These are phyloP conservation scores for Pinctada fucata DNA, from an alignment of 2,888 invertebrate genomes.

Conservation along the genomic window DNA sequence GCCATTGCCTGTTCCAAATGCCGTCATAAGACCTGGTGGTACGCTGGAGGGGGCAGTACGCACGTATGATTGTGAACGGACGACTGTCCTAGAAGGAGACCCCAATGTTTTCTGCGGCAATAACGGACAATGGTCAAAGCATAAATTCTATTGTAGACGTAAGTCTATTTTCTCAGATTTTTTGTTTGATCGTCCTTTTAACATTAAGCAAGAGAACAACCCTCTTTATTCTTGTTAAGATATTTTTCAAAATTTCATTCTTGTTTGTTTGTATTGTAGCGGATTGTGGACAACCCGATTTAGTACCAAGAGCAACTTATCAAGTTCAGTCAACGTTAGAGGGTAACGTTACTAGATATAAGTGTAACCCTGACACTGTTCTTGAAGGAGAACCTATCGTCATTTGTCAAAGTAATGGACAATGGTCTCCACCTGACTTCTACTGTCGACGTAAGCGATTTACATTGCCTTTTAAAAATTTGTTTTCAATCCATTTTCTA, in stretches of 20 bases:
- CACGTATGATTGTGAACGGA: background rate
- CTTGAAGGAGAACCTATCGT: conserved; percentile 4
- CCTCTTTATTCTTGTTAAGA: no score
- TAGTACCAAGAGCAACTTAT: background rate
- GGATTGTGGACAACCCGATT: conserved; percentile 16
- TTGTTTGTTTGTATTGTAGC: background rate
- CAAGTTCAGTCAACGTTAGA: background rate
- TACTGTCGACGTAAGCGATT: conserved; percentile 21
- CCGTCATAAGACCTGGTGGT: background rate
- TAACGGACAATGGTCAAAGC: conserved; percentile 13
- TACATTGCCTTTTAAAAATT: background rate
- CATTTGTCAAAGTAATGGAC: conserved; percentile 7
- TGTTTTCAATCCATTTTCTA: background rate
- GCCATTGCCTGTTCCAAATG: background rate
- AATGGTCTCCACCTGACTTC: conserved; percentile 10
- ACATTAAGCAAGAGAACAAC: no score
- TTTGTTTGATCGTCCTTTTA: no score
- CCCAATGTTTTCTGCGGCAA: background rate
- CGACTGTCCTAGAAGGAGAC: background rate
- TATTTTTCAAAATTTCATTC: background rate
- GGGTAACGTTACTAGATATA: conserved; percentile 9
- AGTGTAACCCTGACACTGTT: conserved; percentile 13
- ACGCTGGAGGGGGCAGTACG: background rate
- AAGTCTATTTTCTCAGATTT: background rate
- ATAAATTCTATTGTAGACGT: conserved; percentile 17